These are phyloP conservation scores for Acanthacorydalis orientalis DNA, from an alignment of 2,888 invertebrate genomes.

Conservation along the genomic window DNA sequence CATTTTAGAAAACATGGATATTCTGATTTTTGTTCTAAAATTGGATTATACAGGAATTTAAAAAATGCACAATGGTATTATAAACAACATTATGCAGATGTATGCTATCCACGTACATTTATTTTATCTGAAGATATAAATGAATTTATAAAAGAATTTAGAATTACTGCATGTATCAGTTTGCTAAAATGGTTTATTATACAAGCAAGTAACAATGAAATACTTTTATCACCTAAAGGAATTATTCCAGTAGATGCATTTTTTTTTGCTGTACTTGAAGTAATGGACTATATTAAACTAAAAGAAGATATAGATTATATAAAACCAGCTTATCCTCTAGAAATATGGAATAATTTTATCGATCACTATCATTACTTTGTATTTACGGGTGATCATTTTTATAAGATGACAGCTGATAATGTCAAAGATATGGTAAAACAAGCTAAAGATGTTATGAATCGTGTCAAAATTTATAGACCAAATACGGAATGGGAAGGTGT, in stretches of 20 bases:
- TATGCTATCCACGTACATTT: constrained; percentile 58
- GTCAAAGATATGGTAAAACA: constrained; percentile 21
- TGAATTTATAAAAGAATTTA: constrained; percentile 53
- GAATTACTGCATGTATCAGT: constrained; percentile 60
- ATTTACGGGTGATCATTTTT: constrained; percentile 35
- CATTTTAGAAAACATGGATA: constrained; percentile 14
- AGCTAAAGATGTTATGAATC: constrained; percentile 38
- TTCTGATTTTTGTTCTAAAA: constrained; percentile 32
- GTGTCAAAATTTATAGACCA: constrained; percentile 39
- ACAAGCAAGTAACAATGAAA: constrained; percentile 20
- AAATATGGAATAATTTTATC: constrained; percentile 52
- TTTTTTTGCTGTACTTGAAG: constrained; percentile 53
- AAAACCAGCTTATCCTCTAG: constrained; percentile 22
- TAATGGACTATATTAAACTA: constrained; percentile 42
- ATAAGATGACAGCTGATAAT: constrained; percentile 20
- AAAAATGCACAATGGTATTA: constrained; percentile 47
- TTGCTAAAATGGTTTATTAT: constrained; percentile 46
- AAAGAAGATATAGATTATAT: constrained; percentile 46
- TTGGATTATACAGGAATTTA: constrained; percentile 34
- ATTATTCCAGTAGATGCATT: constrained; percentile 37
- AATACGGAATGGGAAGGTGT: constrained; percentile 58
- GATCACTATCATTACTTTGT: constrained; percentile 46
- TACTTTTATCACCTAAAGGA: constrained; percentile 33
- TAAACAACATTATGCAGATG: constrained; percentile 39
- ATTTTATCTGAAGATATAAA: constrained; percentile 39